Percentiles rank a stretch among this genome's conserved stretches.
phyloP scores from a whole-genome alignment of 2,113 vertebrate genomes.

The Aramus guarauna region DNA sequence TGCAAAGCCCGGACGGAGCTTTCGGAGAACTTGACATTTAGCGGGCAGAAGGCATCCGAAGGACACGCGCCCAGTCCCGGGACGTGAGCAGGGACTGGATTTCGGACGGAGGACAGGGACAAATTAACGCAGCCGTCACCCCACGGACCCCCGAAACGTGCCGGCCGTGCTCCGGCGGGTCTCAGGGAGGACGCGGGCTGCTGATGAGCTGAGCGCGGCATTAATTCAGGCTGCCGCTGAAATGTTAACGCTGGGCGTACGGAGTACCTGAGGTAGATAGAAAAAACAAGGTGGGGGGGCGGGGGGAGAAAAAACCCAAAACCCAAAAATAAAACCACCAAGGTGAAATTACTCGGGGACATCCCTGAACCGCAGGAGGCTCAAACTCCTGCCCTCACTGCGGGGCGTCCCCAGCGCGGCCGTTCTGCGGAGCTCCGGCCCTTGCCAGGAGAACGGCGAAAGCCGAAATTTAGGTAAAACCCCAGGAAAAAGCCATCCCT shows the following conservation, averaged over 20 bases:
- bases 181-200: background rate
- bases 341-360: background rate
- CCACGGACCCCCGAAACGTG: fast-evolving
- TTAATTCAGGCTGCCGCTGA: background rate
- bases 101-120: background rate
- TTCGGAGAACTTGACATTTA: background rate
- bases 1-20: background rate
- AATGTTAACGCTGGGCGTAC: background rate
- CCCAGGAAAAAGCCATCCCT: background rate
- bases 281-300: background rate
- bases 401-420: background rate
- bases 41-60: background rate
- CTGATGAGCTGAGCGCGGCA: fast-evolving
- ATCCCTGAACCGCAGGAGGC: background rate
- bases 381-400: background rate
- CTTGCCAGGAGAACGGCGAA: background rate
- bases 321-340: too few species aligned
- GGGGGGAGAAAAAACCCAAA: background rate
- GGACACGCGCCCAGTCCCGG: background rate
- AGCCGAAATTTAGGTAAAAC: background rate
- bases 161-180: fast-evolving
- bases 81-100: background rate
- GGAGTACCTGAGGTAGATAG: conserved; percentile 19
- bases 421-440: background rate
- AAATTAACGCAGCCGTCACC: background rate